phyloP scores from a whole-genome alignment of 2,888 invertebrate species.

The Zootermopsis nevadensis region DNA sequence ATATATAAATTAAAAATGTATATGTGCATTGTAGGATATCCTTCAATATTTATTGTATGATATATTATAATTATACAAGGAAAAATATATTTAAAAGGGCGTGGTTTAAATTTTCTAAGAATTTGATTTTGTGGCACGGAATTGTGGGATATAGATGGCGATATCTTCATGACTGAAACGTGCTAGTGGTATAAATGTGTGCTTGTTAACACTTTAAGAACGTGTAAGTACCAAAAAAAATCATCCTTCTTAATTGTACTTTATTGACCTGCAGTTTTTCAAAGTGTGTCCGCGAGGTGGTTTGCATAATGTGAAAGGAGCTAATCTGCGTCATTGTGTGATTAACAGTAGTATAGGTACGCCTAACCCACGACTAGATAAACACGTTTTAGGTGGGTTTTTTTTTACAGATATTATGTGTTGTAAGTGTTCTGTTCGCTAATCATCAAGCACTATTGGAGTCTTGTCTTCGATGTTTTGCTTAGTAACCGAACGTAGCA shows the following conservation, averaged over 20 bases:
- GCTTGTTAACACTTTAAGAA: neutral
- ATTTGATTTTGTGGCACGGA: neutral
- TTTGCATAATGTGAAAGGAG: no score
- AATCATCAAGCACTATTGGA: no score
- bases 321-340: no score
- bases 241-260: neutral
- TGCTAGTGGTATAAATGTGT: neutral
- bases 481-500: no score
- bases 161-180: neutral
- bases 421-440: no score
- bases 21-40: neutral
- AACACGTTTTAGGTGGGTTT: neutral
- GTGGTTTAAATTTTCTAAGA: neutral
- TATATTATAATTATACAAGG: neutral
- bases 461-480: no score
- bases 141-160: constrained; percentile 7
- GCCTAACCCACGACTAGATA: neutral
- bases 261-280: neutral
- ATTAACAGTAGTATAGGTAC: neutral
- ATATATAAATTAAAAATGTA: neutral
- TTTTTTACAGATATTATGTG: neutral
- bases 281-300: no score
- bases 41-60: neutral
- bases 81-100: neutral
- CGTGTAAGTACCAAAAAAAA: neutral